Evolutionary conservation across 2,797 vertebrate species (phyloP).

Genomic region (Bradypodion pumilum): DNA sequence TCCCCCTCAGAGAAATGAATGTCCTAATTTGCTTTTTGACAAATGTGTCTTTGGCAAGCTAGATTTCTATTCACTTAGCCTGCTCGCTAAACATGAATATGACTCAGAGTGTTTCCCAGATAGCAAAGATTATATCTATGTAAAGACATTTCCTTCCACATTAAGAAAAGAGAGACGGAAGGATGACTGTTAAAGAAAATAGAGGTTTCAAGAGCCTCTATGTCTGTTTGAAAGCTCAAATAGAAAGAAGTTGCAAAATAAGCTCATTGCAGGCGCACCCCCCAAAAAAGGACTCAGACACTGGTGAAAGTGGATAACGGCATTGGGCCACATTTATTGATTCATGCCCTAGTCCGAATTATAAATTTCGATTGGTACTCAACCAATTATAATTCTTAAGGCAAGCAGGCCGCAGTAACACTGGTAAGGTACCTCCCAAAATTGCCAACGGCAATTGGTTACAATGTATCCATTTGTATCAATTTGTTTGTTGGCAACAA

Average conservation of each 20-base stretch:
- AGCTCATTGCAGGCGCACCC: no score
- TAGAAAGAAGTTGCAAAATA: conserved; percentile 20
- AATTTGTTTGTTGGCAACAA: no score
- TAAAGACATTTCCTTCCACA: conserved; percentile 23
- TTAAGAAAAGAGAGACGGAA: conserved; percentile 51
- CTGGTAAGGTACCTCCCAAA: no score
- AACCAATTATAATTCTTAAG: no score
- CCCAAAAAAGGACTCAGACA: no score
- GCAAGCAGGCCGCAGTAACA: no score
- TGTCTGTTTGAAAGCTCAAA: background rate
- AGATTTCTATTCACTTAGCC: conserved; percentile 62
- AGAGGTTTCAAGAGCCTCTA: conserved; percentile 59
- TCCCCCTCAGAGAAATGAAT: conserved; percentile 41
- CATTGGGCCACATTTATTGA: no score
- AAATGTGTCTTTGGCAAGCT: conserved; percentile 52
- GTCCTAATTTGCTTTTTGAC: conserved; percentile 52
- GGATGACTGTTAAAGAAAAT: conserved; percentile 50
- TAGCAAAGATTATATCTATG: conserved; percentile 27
- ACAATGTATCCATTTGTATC: no score
- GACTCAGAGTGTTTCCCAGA: conserved; percentile 42
- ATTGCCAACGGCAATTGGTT: no score
- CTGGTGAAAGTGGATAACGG: no score
- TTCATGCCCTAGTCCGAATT: no score
- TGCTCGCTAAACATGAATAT: conserved; percentile 39
- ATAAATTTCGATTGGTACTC: no score